Percentiles rank a stretch among this genome's conserved stretches.
These are phyloP conservation scores for Conus ventricosus DNA, from an alignment of 1,140 invertebrate genomes.

Conservation along the genomic window DNA sequence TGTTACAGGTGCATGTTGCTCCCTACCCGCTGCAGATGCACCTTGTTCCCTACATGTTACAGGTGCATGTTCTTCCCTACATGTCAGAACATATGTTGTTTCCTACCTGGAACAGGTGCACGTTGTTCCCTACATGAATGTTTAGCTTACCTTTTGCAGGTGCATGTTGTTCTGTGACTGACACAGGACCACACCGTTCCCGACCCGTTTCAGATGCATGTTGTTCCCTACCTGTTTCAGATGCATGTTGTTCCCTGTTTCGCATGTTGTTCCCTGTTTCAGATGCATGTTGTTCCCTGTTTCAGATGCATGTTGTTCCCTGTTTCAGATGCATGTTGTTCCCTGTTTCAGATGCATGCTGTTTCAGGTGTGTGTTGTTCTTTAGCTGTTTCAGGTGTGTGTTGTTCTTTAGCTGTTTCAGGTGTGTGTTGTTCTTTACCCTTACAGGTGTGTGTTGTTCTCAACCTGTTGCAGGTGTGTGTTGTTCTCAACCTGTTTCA, in stretches of 20 bases:
- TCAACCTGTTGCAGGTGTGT: slow-evolving; percentile 48
- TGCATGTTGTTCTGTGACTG: not conserved
- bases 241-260: no score
- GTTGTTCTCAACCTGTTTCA: slow-evolving; percentile 42
- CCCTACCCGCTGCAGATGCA: not conserved
- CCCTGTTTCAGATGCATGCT: slow-evolving; percentile 10
- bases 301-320: slow-evolving; percentile 20
- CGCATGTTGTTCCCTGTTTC: slow-evolving; percentile 28
- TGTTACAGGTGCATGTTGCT: slow-evolving; percentile 53
- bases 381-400: no score
- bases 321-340: not conserved
- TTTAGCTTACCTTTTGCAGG: no score
- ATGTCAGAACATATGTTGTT: not conserved
- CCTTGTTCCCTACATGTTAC: slow-evolving; percentile 8
- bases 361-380: no score
- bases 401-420: not conserved
- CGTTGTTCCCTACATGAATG: no score
- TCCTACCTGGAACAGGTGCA: no score
- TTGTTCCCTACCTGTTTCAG: no score
- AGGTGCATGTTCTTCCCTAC: slow-evolving; percentile 29
- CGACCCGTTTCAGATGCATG: no score
- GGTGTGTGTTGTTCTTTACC: slow-evolving; percentile 19
- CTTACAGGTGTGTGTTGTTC: slow-evolving; percentile 78
- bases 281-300: not conserved
- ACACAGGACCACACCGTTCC: slow-evolving; percentile 19